Conservation (phyloP, 2,113 vertebrate genomes). For the Zapus hudsonius region DNA sequence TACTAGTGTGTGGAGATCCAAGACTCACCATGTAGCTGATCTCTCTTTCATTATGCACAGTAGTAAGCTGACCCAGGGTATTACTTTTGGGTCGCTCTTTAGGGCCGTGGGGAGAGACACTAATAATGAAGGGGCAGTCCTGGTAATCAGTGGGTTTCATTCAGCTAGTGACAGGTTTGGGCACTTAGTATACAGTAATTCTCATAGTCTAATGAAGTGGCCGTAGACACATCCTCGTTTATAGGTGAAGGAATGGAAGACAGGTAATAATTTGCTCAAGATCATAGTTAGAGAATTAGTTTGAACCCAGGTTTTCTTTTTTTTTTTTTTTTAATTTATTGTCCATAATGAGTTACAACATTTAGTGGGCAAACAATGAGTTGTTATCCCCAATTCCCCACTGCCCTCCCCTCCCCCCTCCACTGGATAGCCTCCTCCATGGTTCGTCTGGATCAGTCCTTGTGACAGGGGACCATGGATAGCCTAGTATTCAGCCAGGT, state of each 20-base stretch:
- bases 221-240: background rate
- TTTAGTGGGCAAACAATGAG: too few species aligned
- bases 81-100: background rate
- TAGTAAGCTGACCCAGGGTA: background rate
- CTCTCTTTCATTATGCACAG: background rate
- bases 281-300: background rate
- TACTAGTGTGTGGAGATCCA: background rate
- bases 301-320: background rate
- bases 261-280: background rate
- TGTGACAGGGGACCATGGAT: too few species aligned
- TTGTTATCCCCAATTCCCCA: too few species aligned
- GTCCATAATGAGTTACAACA: too few species aligned
- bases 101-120: fast-evolving
- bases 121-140: background rate
- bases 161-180: background rate
- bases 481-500: too few species aligned
- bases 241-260: background rate
- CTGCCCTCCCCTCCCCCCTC: too few species aligned
- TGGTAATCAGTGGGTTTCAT: background rate
- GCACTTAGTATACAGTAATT: background rate
- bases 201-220: background rate
- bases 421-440: too few species aligned
- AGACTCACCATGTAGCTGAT: background rate
- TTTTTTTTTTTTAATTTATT: too few species aligned
- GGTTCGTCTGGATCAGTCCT: too few species aligned